Conservation (phyloP, 2,113 vertebrate genomes). For the Ramphastos sulfuratus region DNA sequence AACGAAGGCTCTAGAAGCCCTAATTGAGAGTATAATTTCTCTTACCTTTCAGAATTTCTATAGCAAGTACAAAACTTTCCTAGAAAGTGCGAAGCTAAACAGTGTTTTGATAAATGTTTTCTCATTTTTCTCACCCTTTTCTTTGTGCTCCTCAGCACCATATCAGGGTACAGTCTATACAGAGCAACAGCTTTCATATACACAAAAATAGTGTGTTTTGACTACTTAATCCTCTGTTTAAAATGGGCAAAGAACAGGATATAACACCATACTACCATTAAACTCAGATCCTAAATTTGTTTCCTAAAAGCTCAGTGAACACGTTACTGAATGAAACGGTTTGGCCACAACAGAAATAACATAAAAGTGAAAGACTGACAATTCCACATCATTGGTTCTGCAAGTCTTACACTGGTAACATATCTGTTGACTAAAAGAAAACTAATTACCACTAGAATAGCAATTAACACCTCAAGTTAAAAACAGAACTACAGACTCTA, state of each 20-base stretch:
- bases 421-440: neutral
- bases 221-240: neutral
- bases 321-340: neutral
- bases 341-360: neutral
- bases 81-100: neutral
- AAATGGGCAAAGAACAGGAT: neutral
- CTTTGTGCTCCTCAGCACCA: neutral
- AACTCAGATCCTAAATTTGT: neutral
- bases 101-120: neutral
- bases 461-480: neutral
- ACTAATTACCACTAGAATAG: neutral
- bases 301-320: neutral
- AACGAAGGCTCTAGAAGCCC: neutral
- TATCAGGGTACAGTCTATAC: neutral
- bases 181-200: neutral
- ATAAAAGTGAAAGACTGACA: neutral
- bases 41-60: neutral
- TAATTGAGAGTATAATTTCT: neutral
- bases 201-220: neutral
- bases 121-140: neutral
- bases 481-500: neutral
- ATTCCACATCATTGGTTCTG: neutral
- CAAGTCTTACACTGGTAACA: neutral
- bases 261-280: neutral
- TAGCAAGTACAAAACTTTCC: neutral